These are phyloP conservation scores for Meloe dianella DNA, from an alignment of 2,888 invertebrate species.

Conservation along the genomic window DNA sequence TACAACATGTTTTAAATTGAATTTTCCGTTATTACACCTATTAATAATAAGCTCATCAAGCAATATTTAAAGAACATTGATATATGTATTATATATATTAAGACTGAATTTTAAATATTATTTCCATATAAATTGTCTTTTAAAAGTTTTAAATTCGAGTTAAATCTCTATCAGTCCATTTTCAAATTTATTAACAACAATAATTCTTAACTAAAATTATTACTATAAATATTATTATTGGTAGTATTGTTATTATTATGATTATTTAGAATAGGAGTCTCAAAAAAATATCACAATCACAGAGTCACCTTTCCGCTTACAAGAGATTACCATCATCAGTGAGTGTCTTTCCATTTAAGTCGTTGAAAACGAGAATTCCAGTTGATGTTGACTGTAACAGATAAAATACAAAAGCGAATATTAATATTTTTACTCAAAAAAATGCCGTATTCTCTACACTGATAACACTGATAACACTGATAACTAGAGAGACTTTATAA, in stretches of 20 bases:
- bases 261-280: constrained; percentile 50
- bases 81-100: constrained; percentile 46
- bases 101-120: constrained; percentile 44
- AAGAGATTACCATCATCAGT: constrained; percentile 28
- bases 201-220: constrained; percentile 38
- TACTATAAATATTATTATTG: constrained; percentile 18
- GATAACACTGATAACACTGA: no score
- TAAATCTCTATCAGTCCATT: constrained; percentile 47
- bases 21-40: constrained; percentile 44
- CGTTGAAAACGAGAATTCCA: constrained; percentile 42
- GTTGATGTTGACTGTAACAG: constrained; percentile 51
- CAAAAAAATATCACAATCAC: constrained; percentile 56
- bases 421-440: constrained; percentile 10
- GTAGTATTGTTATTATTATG: constrained; percentile 7
- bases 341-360: constrained; percentile 28
- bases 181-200: constrained; percentile 44
- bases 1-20: constrained; percentile 17
- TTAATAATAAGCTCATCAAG: constrained; percentile 54
- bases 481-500: no score
- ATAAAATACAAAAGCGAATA: constrained; percentile 34
- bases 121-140: constrained; percentile 4
- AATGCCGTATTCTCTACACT: no score
- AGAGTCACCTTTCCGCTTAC: constrained; percentile 41
- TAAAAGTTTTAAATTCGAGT: constrained; percentile 46
- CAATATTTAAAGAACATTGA: constrained; percentile 53